Base-by-base conservation (phyloP, 2,888 invertebrate species). In the Abscondita cerata region DNA sequence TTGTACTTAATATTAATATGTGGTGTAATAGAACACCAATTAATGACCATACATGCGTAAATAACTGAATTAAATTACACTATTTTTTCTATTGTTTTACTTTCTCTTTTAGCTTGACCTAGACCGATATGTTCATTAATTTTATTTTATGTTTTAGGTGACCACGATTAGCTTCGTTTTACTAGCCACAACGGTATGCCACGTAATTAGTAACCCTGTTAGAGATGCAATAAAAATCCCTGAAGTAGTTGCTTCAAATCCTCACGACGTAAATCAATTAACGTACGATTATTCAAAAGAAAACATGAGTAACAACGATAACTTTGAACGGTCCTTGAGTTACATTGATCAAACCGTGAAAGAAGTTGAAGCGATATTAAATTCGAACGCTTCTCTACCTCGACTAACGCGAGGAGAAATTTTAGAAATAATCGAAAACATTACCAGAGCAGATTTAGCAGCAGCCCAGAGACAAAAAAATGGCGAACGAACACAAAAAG, bases 351-450 rank as follows among this genome's bases (percentile, higher is more conserved):
- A 82, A 66, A 90, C 89, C 6, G 86, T 91, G 4, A 81, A 84
- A 70, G 88, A 89, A 79, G 90, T 91, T 1, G 87, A 90, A 72
- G 83, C 76, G 33, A 83, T 90, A 69, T 79, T 91, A 6, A 81
- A 83, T 70, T 78, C 83, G 2, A 86, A 90, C 75, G 81, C 86
- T 1, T 81, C 81, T n/a, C 75, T 90, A 48, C 90, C 90, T 1
- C 81, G 87, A 62, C 77, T 90, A 19, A 83, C 85, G 0, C 81
- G 88, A 70, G 84, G 85, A 6, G 87, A 91, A 74, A 90, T 90
- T 62, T 76, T 90, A 19, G 84, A 86, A 65, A 82, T 90, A 13
- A 77, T 90, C 3, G 85, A 87, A 66, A 89, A 91, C 68, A 87
- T 90, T 52, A 84, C 85, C 61, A 80, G 82, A 59, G 82, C 83